These are phyloP conservation scores for Platycnemis pennipes DNA, from an alignment of 2,888 invertebrate genomes.

Conservation along the genomic window DNA sequence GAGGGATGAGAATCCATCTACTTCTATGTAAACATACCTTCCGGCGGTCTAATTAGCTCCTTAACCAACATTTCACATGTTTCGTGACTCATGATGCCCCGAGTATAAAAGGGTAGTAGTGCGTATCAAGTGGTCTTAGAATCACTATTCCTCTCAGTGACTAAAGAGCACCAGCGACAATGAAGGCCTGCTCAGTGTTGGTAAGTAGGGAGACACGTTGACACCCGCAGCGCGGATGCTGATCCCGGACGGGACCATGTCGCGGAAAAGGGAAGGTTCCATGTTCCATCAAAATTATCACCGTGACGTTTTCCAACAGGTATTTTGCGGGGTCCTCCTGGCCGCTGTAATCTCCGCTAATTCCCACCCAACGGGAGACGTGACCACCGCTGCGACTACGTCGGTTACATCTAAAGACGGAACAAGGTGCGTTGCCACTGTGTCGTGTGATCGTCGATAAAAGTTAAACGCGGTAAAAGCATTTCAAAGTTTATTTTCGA, in stretches of 20 bases:
- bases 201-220: not conserved
- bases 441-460: not conserved
- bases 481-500: not conserved
- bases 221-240: not conserved
- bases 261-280: not conserved
- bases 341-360: not conserved
- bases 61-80: slow-evolving; percentile 34
- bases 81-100: slow-evolving; percentile 40
- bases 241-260: not conserved
- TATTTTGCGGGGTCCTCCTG: slow-evolving; percentile 18
- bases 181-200: slow-evolving; percentile 31
- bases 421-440: not conserved
- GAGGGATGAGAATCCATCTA: slow-evolving; percentile 60
- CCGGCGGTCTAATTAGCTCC: slow-evolving; percentile 55
- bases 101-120: slow-evolving; percentile 17
- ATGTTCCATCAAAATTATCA: not conserved
- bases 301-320: not conserved
- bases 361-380: not conserved
- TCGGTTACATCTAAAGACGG: not conserved
- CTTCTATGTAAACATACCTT: slow-evolving; percentile 47
- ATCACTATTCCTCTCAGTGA: not conserved
- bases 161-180: not conserved
- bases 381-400: slow-evolving; percentile 31
- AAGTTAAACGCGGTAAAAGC: not conserved
- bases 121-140: not conserved